Base-by-base conservation (phyloP, 2,888 invertebrate species). In the Dynastes grantii region DNA sequence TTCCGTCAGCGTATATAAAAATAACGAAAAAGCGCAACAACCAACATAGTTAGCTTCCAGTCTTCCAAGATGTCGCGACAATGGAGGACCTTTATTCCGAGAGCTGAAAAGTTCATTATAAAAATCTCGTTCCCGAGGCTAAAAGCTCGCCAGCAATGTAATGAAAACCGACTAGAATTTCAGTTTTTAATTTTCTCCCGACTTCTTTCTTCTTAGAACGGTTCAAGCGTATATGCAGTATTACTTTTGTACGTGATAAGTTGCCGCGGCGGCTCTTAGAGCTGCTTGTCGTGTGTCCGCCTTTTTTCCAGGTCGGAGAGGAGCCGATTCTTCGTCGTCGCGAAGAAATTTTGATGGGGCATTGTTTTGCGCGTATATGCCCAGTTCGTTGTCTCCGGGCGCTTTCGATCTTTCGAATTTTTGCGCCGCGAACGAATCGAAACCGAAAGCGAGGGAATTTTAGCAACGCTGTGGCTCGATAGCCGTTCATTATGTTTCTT, bases 271-370 rank as follows among this genome's bases (percentile, higher is more conserved):
- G 68, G 4, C 22, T 16, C 8, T 55, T 63, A 32, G 63, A 63
- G 63, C 13, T 1, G 32, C 29, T 1, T 55, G 16, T 3, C 55
- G 16, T 63, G 13, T 51, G 27, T 51, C 51, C 22, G 22, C 68
- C 51, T 68, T 51, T 68, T 68, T 68, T 68, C 68, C 51, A 45
- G 3, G 63, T 32, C 63, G 63, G 51, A 51, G 51, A 51, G 27
- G 51, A 13, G 68, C 29, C 51, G 29, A 29, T 68, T 22, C 51
- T n/a, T 51, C 29, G 6, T 51, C 51, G 4, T 68, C 51, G 49
- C 55, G 68, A 51, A 79, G 76, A 70, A 76, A 77, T 79, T 79
- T 79, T 79, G 79, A 79, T 79, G 79, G 79, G 76, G 76, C 77
- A 79, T 79, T 79, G 79, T 79, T 68, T 70, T 53, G 55, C 49